phyloP scores from a whole-genome alignment of 2,113 vertebrate genomes.

The Nannobrachium achirus region DNA sequence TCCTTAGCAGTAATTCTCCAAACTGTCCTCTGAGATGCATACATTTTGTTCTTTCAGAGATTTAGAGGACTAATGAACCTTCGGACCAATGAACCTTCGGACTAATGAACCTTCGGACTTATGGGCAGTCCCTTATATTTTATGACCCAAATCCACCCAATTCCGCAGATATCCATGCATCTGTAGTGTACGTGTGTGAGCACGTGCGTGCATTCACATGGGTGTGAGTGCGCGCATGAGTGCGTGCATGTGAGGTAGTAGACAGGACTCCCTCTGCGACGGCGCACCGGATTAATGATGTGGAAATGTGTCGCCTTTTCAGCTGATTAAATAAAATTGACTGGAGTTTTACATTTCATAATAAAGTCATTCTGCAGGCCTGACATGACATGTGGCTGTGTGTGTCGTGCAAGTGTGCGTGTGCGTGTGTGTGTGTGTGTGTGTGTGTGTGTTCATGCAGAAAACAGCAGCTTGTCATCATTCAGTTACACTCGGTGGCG shows the following conservation, averaged over 20 bases:
- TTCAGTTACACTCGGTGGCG: slow-evolving; percentile 77
- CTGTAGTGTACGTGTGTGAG: neutral
- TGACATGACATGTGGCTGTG: slow-evolving; percentile 89
- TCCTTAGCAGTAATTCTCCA: too few relatives aligned
- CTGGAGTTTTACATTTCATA: slow-evolving; percentile 96
- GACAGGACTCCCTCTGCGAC: slow-evolving; percentile 56
- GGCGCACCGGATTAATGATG: slow-evolving; percentile 92
- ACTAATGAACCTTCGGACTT: too few relatives aligned
- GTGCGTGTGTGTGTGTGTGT: slow-evolving; percentile 54
- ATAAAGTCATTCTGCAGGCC: slow-evolving; percentile 91
- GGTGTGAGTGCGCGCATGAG: slow-evolving; percentile 86
- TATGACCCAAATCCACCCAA: too few relatives aligned
- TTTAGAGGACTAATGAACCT: too few relatives aligned
- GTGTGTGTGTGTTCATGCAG: slow-evolving; percentile 81
- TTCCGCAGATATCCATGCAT: neutral
- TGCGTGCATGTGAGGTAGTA: slow-evolving; percentile 7
- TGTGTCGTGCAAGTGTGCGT: slow-evolving; percentile 11
- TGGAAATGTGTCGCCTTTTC: slow-evolving; percentile 95
- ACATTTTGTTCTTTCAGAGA: too few relatives aligned
- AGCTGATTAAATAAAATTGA: slow-evolving; percentile 98
- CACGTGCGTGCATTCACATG: slow-evolving; percentile 74
- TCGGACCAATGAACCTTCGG: too few relatives aligned
- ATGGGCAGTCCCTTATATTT: too few relatives aligned
- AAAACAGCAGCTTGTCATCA: slow-evolving; percentile 90
- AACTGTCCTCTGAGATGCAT: too few relatives aligned